Conservation (phyloP, 2,797 vertebrate species). For the Fistularia tabacaria region DNA sequence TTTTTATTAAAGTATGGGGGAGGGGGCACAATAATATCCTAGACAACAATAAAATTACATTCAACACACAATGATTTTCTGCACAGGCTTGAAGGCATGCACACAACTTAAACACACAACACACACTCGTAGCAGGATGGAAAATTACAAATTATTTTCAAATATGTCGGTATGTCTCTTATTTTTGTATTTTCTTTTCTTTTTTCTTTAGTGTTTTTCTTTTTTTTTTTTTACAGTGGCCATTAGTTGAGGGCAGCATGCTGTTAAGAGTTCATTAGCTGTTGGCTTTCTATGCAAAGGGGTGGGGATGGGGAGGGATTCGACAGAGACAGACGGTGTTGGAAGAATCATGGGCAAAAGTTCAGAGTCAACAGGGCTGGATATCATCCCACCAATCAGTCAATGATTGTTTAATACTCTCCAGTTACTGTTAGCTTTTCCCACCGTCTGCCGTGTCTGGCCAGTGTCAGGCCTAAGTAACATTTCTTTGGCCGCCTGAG, state of each 20-base stretch:
- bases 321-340: slow-evolving; percentile 29
- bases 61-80: slow-evolving; percentile 1
- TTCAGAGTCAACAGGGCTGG: slow-evolving; percentile 4
- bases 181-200: not conserved
- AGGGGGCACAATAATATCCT: too few relatives aligned
- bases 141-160: slow-evolving; percentile 50
- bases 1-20: too few relatives aligned
- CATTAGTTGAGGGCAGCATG: slow-evolving; percentile 41
- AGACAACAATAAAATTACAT: not conserved
- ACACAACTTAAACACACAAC: not conserved
- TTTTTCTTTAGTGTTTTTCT: too few relatives aligned
- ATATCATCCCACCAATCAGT: not conserved
- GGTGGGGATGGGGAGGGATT: slow-evolving; percentile 30
- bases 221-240: slow-evolving; percentile 19
- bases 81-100: not conserved
- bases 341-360: not conserved
- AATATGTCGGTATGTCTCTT: slow-evolving; percentile 41
- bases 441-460: too few relatives aligned
- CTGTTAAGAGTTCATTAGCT: slow-evolving; percentile 46
- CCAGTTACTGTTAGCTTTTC: too few relatives aligned
- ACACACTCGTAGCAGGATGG: slow-evolving; percentile 2
- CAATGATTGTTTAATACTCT: not conserved
- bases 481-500: too few relatives aligned
- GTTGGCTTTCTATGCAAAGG: slow-evolving; percentile 32
- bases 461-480: too few relatives aligned